A percentile compares a stretch with the other conserved stretches of the same genome.
phyloP scores from a whole-genome alignment of 2,888 invertebrate species.

The Pammene aurita region DNA sequence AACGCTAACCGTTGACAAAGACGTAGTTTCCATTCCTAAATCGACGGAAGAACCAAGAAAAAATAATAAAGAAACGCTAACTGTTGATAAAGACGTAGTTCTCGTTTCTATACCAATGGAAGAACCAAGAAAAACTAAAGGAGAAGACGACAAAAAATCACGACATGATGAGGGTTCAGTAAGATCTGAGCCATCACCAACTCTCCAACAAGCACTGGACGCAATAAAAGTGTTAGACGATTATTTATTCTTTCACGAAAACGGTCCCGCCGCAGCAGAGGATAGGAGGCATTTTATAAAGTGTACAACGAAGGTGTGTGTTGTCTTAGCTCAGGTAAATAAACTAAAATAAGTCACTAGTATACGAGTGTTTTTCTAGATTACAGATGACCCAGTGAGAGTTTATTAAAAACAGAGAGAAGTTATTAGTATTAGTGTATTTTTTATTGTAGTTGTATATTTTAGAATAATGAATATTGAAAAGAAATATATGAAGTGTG shows the following conservation, averaged over 20 bases:
- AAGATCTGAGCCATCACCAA: not conserved
- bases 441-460: too few relatives aligned
- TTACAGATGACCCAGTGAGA: not conserved
- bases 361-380: too few relatives aligned
- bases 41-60: too few relatives aligned
- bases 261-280: not conserved
- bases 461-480: too few relatives aligned
- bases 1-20: too few relatives aligned
- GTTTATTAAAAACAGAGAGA: too few relatives aligned
- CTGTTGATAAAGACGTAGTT: not conserved
- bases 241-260: not conserved
- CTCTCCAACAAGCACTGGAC: not conserved
- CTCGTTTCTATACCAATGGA: not conserved
- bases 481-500: too few relatives aligned
- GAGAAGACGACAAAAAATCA: not conserved
- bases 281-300: not conserved
- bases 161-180: not conserved
- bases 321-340: not conserved
- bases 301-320: not conserved
- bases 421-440: too few relatives aligned
- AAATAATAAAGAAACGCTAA: too few relatives aligned
- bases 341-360: too few relatives aligned
- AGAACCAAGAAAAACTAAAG: not conserved
- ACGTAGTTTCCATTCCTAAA: too few relatives aligned
- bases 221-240: not conserved